Base-by-base conservation (phyloP, 1,140 invertebrate genomes). In the Drosophila jambulina region DNA sequence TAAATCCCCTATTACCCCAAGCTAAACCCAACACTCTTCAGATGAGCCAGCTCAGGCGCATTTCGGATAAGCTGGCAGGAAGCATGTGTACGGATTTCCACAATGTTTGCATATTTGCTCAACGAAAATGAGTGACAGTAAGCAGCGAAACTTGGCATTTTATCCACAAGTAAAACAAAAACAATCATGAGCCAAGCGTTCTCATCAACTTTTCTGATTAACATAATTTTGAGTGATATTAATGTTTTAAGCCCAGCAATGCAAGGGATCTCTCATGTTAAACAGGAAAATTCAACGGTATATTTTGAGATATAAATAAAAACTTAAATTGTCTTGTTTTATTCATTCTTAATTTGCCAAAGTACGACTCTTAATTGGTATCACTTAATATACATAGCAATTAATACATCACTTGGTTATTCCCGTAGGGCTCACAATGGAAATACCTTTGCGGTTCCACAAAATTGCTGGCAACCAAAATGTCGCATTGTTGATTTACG, bases 401-500 rank as follows among this genome's bases (percentile, higher is more conserved):
- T 63, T 56, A 63, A 56, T 38, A 19, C 17, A 32, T 15, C 27
- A 32, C 42, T 48, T 29, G 42, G 25, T n/a, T 56, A 9, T 13
- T 2, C 21, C 19, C 10, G 29, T 25, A 42, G 34, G 23, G 21
- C 17, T 36, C 54, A 40, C 57, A 46, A 45, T 46, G 42, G 0
- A 60, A 59, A 60, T 60, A 46, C 38, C 40, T 48, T 15, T 46
- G 27, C 6, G 42, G 27, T 5, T 17, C 0, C 42, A 9, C 42
- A 29, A 46, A 60, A 60, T 46, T 60, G 40, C 40, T 60, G 40
- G 38, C 56, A 59, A 59, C 38, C 56, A 43, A 59, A 59, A 59
- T 59, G 57, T 32, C 57, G 48, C 23, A 54, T 25, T 54, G 48
- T 63, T 63, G 34, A 63, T 63, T 54, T 63, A 63, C 34, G 48